A percentile compares a stretch with the other conserved stretches of the same genome.
These are phyloP conservation scores for Spea bombifrons DNA, from an alignment of 2,113 vertebrate species.

Conservation along the genomic window DNA sequence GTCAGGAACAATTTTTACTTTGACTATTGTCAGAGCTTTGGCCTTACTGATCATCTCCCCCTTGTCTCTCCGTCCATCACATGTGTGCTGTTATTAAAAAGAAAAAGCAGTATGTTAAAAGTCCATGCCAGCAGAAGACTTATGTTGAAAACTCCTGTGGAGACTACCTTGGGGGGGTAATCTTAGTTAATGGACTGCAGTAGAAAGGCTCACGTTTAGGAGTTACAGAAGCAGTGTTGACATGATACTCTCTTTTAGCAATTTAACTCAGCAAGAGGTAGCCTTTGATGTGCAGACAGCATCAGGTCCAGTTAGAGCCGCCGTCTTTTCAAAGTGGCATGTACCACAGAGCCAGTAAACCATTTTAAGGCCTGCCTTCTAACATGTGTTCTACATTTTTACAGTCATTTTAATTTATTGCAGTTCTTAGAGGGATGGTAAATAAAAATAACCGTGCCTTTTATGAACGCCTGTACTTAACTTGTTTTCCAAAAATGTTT, in stretches of 20 bases:
- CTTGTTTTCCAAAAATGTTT: background rate
- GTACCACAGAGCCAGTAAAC: background rate
- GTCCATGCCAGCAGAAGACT: constrained; percentile 20
- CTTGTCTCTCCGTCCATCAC: no score
- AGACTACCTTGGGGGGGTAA: constrained; percentile 33
- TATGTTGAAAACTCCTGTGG: constrained; percentile 21
- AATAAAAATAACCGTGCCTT: background rate
- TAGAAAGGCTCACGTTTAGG: constrained; percentile 22
- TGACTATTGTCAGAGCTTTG: no score
- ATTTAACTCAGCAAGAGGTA: constrained; percentile 29
- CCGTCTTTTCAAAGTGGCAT: constrained; percentile 9
- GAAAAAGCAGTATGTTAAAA: background rate
- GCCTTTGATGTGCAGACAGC: constrained; percentile 18
- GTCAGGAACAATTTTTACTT: no score
- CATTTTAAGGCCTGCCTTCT: background rate
- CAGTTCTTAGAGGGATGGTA: background rate
- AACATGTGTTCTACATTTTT: constrained; percentile 20
- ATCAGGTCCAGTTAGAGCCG: constrained; percentile 17
- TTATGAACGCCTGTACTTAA: no score
- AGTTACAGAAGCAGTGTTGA: constrained; percentile 29
- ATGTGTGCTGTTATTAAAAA: no score
- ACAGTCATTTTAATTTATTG: background rate
- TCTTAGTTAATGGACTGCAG: constrained; percentile 9
- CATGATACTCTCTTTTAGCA: constrained; percentile 25
- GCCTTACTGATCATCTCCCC: no score